Conservation (phyloP, 2,113 vertebrate species). For the Tyrannus savana region DNA sequence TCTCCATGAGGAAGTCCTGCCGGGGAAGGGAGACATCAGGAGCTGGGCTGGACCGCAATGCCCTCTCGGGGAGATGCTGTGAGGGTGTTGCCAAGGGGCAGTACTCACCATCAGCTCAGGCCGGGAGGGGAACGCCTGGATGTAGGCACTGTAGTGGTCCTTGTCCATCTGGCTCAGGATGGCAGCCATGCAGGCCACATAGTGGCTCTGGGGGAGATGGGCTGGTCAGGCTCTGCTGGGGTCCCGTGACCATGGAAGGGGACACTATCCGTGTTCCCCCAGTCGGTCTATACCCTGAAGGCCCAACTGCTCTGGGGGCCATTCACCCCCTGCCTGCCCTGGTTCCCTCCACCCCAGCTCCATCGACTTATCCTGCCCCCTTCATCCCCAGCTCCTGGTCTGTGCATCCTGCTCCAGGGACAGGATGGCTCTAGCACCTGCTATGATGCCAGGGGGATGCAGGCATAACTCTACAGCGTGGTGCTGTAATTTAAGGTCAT, state of each 20-base stretch:
- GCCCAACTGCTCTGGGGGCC: not conserved
- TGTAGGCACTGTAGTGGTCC: slow-evolving; percentile 56
- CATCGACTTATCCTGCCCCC: not conserved
- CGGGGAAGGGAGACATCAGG: not conserved
- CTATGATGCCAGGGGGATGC: rapidly evolving
- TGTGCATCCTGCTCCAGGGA: not conserved
- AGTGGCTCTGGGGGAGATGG: slow-evolving; percentile 47
- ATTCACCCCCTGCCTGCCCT: rapidly evolving
- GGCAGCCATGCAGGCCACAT: slow-evolving; percentile 67
- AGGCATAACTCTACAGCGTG: rapidly evolving
- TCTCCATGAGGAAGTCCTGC: slow-evolving; percentile 73
- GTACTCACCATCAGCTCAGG: slow-evolving; percentile 61
- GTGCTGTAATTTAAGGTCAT: not conserved
- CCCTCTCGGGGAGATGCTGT: rapidly evolving
- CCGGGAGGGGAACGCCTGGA: slow-evolving; percentile 36
- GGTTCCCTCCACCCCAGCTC: not conserved
- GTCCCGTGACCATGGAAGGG: not conserved
- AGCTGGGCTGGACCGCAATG: not conserved
- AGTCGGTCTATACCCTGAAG: rapidly evolving
- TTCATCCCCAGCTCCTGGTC: not conserved
- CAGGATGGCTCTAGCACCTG: not conserved
- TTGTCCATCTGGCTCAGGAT: slow-evolving; percentile 70
- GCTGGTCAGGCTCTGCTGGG: not conserved
- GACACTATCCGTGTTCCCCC: not conserved
- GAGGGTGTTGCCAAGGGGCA: not conserved